phyloP scores from a whole-genome alignment of 2,797 vertebrate species.

The Rhinatrema bivittatum region DNA sequence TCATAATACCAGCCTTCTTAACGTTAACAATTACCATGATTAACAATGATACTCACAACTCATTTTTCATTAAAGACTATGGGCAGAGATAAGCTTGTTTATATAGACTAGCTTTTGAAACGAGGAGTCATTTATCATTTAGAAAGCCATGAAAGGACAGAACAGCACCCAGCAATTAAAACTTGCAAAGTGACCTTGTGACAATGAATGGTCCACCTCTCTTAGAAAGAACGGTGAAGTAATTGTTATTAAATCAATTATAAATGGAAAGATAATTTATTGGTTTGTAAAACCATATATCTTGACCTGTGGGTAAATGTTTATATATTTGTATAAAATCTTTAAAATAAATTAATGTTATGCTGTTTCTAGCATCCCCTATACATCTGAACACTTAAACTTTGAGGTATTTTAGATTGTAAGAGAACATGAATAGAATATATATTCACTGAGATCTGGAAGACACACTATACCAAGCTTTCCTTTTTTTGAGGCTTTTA shows the following conservation, averaged over 20 bases:
- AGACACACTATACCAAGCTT: too few relatives aligned
- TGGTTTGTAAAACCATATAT: slow-evolving; percentile 39
- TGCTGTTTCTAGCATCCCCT: background rate
- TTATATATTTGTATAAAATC: background rate
- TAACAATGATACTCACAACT: slow-evolving; percentile 85
- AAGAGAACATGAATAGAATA: background rate
- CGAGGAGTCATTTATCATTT: slow-evolving; percentile 78
- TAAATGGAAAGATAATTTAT: slow-evolving; percentile 42
- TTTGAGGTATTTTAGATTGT: slow-evolving; percentile 10
- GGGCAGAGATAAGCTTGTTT: slow-evolving; percentile 85
- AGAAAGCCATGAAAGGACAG: slow-evolving; percentile 54
- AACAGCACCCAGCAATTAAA: slow-evolving; percentile 70
- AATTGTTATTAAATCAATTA: slow-evolving; percentile 40
- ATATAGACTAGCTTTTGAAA: slow-evolving; percentile 80
- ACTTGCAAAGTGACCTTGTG: slow-evolving; percentile 68
- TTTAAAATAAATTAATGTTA: slow-evolving; percentile 4
- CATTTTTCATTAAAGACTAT: slow-evolving; percentile 83
- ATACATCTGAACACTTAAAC: background rate
- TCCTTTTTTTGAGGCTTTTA: too few relatives aligned
- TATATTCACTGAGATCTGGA: too few relatives aligned
- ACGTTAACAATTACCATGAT: slow-evolving; percentile 89
- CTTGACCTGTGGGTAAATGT: slow-evolving; percentile 12
- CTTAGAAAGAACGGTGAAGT: slow-evolving; percentile 28
- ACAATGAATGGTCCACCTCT: slow-evolving; percentile 54
- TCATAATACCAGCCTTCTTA: slow-evolving; percentile 71